Evolutionary conservation across 2,113 vertebrate genomes (phyloP), one percentile per base, ranked within the genome.

Genomic region (Hassar affinis): DNA sequence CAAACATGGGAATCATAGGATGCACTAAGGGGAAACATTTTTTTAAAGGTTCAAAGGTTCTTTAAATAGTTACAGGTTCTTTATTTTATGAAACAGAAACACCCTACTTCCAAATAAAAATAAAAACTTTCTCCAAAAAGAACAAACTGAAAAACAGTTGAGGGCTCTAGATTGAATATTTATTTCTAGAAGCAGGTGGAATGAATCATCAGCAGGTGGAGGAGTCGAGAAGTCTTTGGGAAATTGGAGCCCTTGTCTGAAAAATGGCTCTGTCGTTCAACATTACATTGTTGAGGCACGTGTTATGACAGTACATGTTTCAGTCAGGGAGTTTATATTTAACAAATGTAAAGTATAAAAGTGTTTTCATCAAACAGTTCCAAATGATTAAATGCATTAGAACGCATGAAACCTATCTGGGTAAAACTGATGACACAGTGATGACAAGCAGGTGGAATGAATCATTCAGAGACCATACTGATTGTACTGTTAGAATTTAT

Each of bases 181-280:
- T 22, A 68, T 42, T 68, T 25, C 1, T n/a, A 49, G 14, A 27
- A 74, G 1, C n/a, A 30, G 22, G 3, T 30, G 0, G 10, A n/a
- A n/a, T n/a, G n/a, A n/a, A n/a, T n/a, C n/a, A n/a, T n/a, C 72
- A 86, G 83, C 85, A 89, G 85, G 81, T 89, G 88, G 82, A 87
- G 35, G 33, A 82, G 49, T 56, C 51, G n/a, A 17, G 49, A 54
- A 47, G n/a, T 75, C 49, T 75, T 11, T 75, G 72, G 49, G 72
- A 75, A 75, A 52, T 49, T 75, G 27, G 6, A 20, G 47, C 33
- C 72, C 72, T 52, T 0, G 2, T 27, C 45, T 49, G 45, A 49
- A 74, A 74, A 49, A 49, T 49, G n/a, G 47, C 12, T 51, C n/a
- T 51, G 45, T 52, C 47, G 52, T 15, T 52, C 10, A n/a, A 33